These are phyloP conservation scores for Pteruthius melanotis DNA, from an alignment of 2,113 vertebrate genomes.

Conservation along the genomic window DNA sequence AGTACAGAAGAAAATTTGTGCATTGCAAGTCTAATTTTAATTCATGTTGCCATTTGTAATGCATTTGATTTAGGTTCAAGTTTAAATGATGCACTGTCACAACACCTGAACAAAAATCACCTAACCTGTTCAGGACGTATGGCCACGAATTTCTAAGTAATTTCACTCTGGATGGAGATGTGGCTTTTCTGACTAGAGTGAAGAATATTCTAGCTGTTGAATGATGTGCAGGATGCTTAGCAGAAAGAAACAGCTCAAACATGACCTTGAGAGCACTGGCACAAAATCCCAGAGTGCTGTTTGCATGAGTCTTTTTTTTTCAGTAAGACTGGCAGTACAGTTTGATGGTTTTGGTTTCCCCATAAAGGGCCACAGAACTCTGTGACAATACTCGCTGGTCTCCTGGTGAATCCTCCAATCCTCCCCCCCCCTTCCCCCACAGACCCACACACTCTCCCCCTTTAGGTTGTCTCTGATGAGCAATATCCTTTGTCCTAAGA, in stretches of 20 bases:
- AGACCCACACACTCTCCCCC: fast-evolving
- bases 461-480: background rate
- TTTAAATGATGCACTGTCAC: background rate
- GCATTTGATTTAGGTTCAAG: background rate
- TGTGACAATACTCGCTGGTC: too few relatives aligned
- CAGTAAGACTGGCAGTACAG: background rate
- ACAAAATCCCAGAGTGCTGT: background rate
- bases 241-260: background rate
- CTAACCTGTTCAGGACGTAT: background rate
- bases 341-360: background rate
- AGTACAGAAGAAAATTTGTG: background rate
- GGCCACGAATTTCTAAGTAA: background rate
- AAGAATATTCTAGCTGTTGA: background rate
- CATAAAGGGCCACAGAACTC: background rate
- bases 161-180: background rate
- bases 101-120: background rate
- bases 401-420: too few relatives aligned
- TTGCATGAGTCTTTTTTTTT: background rate
- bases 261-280: background rate
- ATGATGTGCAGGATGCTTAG: too few relatives aligned
- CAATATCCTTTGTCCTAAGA: background rate
- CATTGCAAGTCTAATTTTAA: background rate
- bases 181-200: background rate
- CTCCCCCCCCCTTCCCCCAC: too few relatives aligned
- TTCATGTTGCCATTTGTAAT: background rate